Base-by-base conservation (phyloP, 37 sponge, comb jelly and placozoan genomes). In the Spongilla lacustris region DNA sequence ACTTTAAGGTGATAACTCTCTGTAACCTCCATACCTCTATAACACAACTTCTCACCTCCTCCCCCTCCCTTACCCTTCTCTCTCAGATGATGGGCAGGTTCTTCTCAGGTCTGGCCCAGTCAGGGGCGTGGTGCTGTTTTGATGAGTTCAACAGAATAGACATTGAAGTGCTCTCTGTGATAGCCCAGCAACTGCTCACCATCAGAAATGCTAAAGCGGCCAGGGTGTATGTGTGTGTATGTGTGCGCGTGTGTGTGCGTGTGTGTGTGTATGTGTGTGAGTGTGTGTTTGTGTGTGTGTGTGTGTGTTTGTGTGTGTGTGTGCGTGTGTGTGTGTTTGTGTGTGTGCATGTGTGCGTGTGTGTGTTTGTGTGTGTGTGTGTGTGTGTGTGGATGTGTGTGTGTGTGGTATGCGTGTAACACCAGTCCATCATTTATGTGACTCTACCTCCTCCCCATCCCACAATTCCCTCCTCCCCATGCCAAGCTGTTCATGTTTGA, bases 91-190 rank as follows among this genome's bases (percentile, higher is more conserved):
- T 98, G 99, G 99, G 99, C 58, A 82, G 97, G 29, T 98, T 98
- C 91, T 98, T 98, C 91, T 98, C 99, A 50, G 99, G 99, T 32
- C 89, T 98, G 66, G 97, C 99, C 36, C 95, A 96, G 68, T 95
- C 97, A 0, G 99, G 99, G 29, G 99, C 99, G 21, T 98, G 99
- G 99, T 98, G 99, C 86, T 98, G 99, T 76, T 98, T 98, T 75
- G 99, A 98, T 88, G 99, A 98, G 85, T 98, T 98, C 81, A 98
- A 98, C 76, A 82, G 99, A 27, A 98, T 98, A 78, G 97, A 98
- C 83, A 96, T 98, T 88, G 99, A 98, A 83, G 99, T 98, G 83
- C 77, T 98, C 74, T 98, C 99, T 69, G 99, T 98, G 37, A 98
- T 98, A 82, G 99, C 99, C 35, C 99, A 98, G 74, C 99, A 98